Percentiles rank a stretch among this genome's conserved stretches.
Evolutionary conservation across 1,140 invertebrate species (phyloP).

Genomic region (roundworm (Caenorhabditis elegans)): DNA sequence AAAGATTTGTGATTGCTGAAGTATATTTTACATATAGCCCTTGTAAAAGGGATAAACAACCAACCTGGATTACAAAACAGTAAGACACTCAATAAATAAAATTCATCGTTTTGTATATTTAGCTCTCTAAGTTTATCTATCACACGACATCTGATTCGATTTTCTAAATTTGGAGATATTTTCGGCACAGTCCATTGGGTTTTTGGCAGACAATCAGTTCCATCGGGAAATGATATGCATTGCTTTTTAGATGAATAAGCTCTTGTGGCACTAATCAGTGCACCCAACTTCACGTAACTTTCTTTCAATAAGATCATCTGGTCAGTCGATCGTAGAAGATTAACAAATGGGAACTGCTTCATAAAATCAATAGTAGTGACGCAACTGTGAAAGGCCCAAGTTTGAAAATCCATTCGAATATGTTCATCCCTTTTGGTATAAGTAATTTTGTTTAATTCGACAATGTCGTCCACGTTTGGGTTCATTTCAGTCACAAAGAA

Average conservation of each 20-base stretch:
- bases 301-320: neutral
- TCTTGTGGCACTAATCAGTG: neutral
- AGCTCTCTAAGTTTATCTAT: neutral
- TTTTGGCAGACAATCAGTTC: neutral
- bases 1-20: neutral
- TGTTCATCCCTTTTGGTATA: neutral
- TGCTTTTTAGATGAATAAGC: neutral
- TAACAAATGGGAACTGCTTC: constrained; percentile 6
- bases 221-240: neutral
- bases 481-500: neutral
- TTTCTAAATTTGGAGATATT: neutral
- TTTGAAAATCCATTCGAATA: neutral
- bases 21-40: neutral
- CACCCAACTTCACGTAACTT: neutral
- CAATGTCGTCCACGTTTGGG: neutral
- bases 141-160: neutral
- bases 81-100: neutral
- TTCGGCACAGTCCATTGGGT: neutral
- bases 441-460: neutral
- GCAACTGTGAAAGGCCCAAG: neutral
- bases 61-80: neutral
- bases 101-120: neutral
- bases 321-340: neutral
- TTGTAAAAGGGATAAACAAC: neutral
- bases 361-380: neutral